Percentiles rank a stretch among this genome's conserved stretches.
Evolutionary conservation across 2,888 invertebrate genomes (phyloP).

Genomic region (Cantharis lateralis): DNA sequence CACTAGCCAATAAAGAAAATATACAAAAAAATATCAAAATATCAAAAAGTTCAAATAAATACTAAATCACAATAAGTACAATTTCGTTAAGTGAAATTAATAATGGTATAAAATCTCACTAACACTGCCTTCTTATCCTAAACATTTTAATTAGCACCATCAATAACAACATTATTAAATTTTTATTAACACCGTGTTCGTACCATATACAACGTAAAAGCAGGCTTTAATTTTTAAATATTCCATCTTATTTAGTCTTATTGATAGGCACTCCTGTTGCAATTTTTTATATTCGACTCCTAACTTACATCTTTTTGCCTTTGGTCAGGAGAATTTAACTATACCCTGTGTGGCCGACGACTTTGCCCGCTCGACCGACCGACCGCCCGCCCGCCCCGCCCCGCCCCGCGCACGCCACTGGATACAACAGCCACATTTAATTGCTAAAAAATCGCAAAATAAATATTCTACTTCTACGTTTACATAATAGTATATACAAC

Average conservation of each 20-base stretch:
- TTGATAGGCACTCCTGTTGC: slow-evolving; percentile 47
- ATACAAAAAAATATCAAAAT: slow-evolving; percentile 12
- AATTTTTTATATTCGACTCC: slow-evolving; percentile 17
- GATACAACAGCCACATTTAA: slow-evolving; percentile 15
- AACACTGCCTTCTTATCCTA: slow-evolving; percentile 36
- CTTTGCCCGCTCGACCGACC: slow-evolving; percentile 27
- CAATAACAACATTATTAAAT: slow-evolving; percentile 12
- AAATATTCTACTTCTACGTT: slow-evolving; percentile 37
- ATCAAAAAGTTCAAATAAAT: slow-evolving; percentile 23
- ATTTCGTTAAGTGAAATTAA: slow-evolving; percentile 29
- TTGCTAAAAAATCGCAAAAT: slow-evolving; percentile 10
- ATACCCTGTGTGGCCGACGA: slow-evolving; percentile 35
- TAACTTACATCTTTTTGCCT: not conserved
- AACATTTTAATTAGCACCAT: slow-evolving; percentile 33
- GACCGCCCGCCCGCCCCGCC: no score
- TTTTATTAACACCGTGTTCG: slow-evolving; percentile 26
- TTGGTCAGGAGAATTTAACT: slow-evolving; percentile 14
- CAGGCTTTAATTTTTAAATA: slow-evolving; percentile 32
- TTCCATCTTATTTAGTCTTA: slow-evolving; percentile 39
- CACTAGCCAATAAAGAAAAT: slow-evolving; percentile 24
- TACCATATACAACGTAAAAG: slow-evolving; percentile 25
- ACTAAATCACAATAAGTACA: slow-evolving; percentile 32
- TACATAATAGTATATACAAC: slow-evolving; percentile 46
- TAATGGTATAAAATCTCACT: slow-evolving; percentile 34
- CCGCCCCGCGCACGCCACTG: slow-evolving; percentile 21